Percentiles rank a stretch among this genome's conserved stretches.
Conservation (phyloP, 2,113 vertebrate genomes). For the Otis tarda region DNA sequence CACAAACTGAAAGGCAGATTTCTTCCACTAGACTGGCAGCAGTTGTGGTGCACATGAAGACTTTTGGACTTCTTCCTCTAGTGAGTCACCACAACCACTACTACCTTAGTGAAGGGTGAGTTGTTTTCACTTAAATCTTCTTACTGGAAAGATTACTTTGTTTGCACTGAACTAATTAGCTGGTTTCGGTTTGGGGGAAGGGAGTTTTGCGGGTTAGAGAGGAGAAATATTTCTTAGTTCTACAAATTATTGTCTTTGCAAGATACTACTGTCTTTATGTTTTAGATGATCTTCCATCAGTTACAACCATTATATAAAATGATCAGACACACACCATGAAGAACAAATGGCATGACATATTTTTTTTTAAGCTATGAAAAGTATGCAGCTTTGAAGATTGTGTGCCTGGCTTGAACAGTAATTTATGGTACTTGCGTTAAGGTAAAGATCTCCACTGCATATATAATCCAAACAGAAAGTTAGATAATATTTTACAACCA, state of each 20-base stretch:
- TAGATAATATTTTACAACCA: background rate
- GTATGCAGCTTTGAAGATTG: background rate
- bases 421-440: background rate
- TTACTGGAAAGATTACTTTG: background rate
- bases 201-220: background rate
- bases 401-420: background rate
- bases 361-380: background rate
- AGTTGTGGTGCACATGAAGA: background rate
- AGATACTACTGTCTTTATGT: background rate
- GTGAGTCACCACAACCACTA: background rate
- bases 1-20: conserved; percentile 57
- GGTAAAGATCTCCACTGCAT: background rate
- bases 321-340: background rate
- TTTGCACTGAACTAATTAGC: background rate
- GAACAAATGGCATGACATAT: background rate
- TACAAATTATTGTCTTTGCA: background rate
- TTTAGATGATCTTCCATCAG: background rate
- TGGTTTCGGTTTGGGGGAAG: background rate
- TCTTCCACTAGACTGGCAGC: conserved; percentile 23
- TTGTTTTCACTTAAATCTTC: conserved; percentile 7
- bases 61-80: conserved; percentile 21
- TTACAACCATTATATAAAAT: background rate
- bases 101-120: conserved; percentile 3
- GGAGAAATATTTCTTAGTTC: background rate
- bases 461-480: background rate